Conservation (phyloP, 2,797 vertebrate species). For the Aeoliscus strigatus region DNA sequence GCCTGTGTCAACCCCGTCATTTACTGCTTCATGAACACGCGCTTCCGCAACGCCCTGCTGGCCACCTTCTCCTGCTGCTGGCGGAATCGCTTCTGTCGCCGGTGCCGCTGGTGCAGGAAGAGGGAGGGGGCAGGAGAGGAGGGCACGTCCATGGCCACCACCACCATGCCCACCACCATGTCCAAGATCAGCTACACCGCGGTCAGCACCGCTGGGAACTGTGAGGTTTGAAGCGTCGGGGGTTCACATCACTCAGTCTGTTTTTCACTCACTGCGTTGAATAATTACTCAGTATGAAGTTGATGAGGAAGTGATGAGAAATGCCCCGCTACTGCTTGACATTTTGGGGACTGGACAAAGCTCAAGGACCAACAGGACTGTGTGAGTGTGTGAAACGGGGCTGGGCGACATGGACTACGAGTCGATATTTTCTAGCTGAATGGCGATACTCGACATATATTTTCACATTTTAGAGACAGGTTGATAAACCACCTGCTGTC, state of each 20-base stretch:
- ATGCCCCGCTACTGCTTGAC: no score
- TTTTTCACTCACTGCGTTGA: constrained; percentile 34
- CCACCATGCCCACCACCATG: constrained; percentile 75
- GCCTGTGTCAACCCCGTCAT: constrained; percentile 90
- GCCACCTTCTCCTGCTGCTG: constrained; percentile 79
- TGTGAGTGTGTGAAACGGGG: no score
- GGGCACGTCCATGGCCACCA: constrained; percentile 47
- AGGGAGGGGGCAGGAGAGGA: constrained; percentile 63
- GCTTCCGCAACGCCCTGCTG: constrained; percentile 85
- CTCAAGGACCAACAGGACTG: no score
- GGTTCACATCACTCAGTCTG: constrained; percentile 6
- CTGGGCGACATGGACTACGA: no score
- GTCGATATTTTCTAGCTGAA: no score
- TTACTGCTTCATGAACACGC: constrained; percentile 97
- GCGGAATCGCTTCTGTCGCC: constrained; percentile 49
- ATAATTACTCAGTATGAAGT: no score
- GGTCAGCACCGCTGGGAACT: constrained; percentile 82
- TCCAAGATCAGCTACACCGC: constrained; percentile 92
- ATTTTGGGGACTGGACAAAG: no score
- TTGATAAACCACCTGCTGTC: no score
- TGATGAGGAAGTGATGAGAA: no score
- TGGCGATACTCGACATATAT: no score
- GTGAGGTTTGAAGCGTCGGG: constrained; percentile 45
- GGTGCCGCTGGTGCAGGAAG: constrained; percentile 28
- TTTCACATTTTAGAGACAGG: no score